Evolutionary conservation across 1,140 invertebrate species (phyloP).

Genomic region (Dendrolimus kikuchii): DNA sequence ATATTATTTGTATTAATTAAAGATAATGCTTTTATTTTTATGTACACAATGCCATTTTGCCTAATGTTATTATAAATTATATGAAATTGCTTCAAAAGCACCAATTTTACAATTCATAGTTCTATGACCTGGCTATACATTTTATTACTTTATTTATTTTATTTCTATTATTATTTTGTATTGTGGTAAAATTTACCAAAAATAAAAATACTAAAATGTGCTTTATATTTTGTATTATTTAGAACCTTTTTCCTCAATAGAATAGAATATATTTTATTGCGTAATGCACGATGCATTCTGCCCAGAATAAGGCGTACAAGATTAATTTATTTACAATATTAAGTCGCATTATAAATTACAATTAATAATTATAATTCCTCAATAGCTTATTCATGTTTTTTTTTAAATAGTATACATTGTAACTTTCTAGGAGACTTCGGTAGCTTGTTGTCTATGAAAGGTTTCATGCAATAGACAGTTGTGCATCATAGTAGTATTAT

Average conservation of each 20-base stretch:
- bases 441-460: too few species aligned
- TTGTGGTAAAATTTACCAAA: constrained; percentile 72
- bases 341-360: too few species aligned
- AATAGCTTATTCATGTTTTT: too few species aligned
- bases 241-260: neutral
- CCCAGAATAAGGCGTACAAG: too few species aligned
- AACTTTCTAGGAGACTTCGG: too few species aligned
- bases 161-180: constrained; percentile 70
- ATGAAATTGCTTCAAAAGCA: constrained; percentile 71
- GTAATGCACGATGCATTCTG: too few species aligned
- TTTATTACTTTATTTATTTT: constrained; percentile 67
- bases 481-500: too few species aligned
- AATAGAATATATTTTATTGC: neutral
- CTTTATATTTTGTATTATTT: constrained; percentile 60
- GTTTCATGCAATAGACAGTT: too few species aligned
- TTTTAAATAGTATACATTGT: too few species aligned
- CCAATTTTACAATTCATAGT: constrained; percentile 70
- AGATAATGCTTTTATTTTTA: constrained; percentile 67
- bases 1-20: constrained; percentile 66
- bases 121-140: constrained; percentile 70
- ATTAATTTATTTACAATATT: too few species aligned
- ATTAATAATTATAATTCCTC: too few species aligned
- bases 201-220: constrained; percentile 72
- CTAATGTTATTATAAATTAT: constrained; percentile 71
- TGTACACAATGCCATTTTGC: constrained; percentile 71